Conservation (phyloP, 2,888 invertebrate species). For the Drosophila greeni region DNA sequence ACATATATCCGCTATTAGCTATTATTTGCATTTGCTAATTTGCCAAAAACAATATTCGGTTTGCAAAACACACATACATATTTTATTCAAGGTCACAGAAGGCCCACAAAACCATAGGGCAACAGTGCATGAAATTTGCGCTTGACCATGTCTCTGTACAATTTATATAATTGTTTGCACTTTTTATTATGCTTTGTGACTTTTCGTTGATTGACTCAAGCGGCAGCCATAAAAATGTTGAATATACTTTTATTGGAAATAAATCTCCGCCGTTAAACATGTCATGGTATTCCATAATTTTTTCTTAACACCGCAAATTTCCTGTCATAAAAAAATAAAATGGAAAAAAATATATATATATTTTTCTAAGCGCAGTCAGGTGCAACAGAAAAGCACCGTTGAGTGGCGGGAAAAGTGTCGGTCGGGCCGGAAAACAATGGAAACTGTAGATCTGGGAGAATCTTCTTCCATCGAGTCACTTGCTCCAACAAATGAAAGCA, state of each 20-base stretch:
- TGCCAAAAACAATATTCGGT: constrained; percentile 60
- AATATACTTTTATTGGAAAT: constrained; percentile 33
- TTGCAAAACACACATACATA: constrained; percentile 37
- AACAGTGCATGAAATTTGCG: constrained; percentile 64
- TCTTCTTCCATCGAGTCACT: constrained; percentile 4
- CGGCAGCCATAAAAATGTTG: constrained; percentile 28
- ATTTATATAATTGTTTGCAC: constrained; percentile 37
- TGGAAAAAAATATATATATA: constrained; percentile 1
- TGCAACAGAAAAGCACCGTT: constrained; percentile 60
- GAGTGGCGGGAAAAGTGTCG: constrained; percentile 31
- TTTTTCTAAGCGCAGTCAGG: constrained; percentile 53
- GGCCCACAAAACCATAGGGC: constrained; percentile 47
- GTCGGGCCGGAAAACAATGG: constrained; percentile 46
- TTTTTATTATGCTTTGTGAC: constrained; percentile 35
- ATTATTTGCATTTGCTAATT: constrained; percentile 54
- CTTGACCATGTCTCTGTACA: constrained; percentile 61
- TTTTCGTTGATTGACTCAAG: constrained; percentile 15
- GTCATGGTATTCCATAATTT: constrained; percentile 10
- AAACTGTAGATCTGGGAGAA: constrained; percentile 23
- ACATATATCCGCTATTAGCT: constrained; percentile 17
- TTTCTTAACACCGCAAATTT: constrained; percentile 43
- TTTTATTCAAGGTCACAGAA: constrained; percentile 49
- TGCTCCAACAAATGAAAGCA: constrained; percentile 39
- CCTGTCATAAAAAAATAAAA: constrained; percentile 20
- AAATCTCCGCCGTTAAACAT: constrained; percentile 22